Evolutionary conservation across 2,888 invertebrate genomes (phyloP).

Genomic region (Machimus atricapillus): DNA sequence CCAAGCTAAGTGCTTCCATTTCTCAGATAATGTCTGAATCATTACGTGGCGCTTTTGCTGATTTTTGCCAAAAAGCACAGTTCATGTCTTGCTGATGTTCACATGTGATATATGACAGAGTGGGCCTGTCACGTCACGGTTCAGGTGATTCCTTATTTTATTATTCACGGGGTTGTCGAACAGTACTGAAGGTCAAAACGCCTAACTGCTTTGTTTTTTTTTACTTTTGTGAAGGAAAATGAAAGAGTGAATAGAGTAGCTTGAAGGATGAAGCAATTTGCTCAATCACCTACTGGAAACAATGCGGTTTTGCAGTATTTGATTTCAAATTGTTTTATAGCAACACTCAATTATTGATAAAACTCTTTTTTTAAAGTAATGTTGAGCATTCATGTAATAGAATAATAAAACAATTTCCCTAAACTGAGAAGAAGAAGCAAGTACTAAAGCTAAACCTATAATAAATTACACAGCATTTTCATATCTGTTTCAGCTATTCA

Average conservation of each 20-base stretch:
- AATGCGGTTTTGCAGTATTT: background rate
- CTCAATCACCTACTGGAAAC: background rate
- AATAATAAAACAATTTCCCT: background rate
- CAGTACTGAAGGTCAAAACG: background rate
- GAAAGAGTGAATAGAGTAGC: background rate
- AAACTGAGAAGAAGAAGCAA: background rate
- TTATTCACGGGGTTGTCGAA: background rate
- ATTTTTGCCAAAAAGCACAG: background rate
- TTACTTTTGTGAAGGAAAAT: background rate
- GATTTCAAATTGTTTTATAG: background rate
- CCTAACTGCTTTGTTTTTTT: background rate
- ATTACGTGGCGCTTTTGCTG: background rate
- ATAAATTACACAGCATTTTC: background rate
- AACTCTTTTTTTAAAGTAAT: background rate
- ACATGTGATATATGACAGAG: background rate
- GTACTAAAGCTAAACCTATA: too few species aligned
- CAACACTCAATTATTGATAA: background rate
- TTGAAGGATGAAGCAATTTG: background rate
- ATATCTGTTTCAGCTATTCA: background rate
- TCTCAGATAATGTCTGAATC: background rate
- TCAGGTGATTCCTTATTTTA: background rate
- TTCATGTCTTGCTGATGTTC: background rate
- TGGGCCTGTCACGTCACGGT: background rate
- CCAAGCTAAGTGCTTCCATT: background rate
- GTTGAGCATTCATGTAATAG: too few species aligned